Conservation (phyloP, 2,888 invertebrate genomes). For the Arge pagana region DNA sequence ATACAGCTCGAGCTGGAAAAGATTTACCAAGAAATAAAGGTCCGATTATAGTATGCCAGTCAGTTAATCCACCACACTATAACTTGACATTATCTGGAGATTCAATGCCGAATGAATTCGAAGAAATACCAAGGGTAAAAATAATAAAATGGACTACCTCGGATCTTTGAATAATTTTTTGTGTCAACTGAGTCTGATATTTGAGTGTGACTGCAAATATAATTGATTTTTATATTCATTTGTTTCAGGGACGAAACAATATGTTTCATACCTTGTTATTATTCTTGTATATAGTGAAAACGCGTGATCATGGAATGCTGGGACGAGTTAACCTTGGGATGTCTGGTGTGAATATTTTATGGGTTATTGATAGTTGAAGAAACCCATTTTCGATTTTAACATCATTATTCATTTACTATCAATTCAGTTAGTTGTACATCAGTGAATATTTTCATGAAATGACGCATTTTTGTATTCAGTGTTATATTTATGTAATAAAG, state of each 20-base stretch:
- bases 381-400: too few species aligned
- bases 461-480: too few species aligned
- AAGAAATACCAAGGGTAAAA: constrained; percentile 70
- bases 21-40: constrained; percentile 58
- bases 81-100: constrained; percentile 62
- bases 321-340: constrained; percentile 78
- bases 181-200: neutral
- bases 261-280: constrained; percentile 84
- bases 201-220: neutral
- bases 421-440: too few species aligned
- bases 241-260: constrained; percentile 80
- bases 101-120: constrained; percentile 61
- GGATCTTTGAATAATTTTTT: too few species aligned
- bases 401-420: too few species aligned
- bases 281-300: constrained; percentile 77
- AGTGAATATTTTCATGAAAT: too few species aligned
- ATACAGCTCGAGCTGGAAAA: constrained; percentile 56
- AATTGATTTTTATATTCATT: neutral
- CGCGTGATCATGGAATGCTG: constrained; percentile 73
- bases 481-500: too few species aligned
- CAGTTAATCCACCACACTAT: constrained; percentile 74
- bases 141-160: too few species aligned
- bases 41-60: constrained; percentile 68
- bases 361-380: constrained; percentile 72
- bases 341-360: constrained; percentile 83